Conservation (phyloP, 2,113 vertebrate genomes). For the Saccopteryx bilineata region DNA sequence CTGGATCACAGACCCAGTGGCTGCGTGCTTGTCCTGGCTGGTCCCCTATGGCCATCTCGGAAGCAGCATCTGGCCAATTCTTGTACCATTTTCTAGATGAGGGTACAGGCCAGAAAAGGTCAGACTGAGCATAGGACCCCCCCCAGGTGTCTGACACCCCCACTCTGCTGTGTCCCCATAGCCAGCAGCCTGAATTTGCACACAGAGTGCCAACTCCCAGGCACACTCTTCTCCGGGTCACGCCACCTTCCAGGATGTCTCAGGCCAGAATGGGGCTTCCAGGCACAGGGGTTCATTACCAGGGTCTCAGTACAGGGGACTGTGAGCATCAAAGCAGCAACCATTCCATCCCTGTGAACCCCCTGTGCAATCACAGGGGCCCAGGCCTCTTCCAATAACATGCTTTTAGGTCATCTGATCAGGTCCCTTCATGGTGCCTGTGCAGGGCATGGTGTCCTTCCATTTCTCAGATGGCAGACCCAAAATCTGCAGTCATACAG, state of each 20-base stretch:
- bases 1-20: neutral
- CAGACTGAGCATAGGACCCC: too few relatives aligned
- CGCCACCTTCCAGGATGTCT: rapidly evolving
- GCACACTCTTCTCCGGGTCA: rapidly evolving
- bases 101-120: neutral
- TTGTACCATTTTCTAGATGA: neutral
- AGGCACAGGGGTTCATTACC: rapidly evolving
- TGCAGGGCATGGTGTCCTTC: neutral
- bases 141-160: neutral
- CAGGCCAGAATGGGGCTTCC: neutral
- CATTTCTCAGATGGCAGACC: neutral
- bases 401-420: rapidly evolving
- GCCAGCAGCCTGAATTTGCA: neutral
- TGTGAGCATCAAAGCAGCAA: too few relatives aligned
- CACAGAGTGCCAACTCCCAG: rapidly evolving
- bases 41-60: neutral
- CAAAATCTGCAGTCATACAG: rapidly evolving
- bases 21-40: rapidly evolving
- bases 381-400: neutral
- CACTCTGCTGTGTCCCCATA: neutral
- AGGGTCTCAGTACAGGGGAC: too few relatives aligned
- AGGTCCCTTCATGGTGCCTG: neutral
- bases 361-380: rapidly evolving
- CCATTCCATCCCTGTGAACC: rapidly evolving
- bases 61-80: neutral